phyloP scores from a whole-genome alignment of 2,888 invertebrate genomes.

The Sthenelais limicola region DNA sequence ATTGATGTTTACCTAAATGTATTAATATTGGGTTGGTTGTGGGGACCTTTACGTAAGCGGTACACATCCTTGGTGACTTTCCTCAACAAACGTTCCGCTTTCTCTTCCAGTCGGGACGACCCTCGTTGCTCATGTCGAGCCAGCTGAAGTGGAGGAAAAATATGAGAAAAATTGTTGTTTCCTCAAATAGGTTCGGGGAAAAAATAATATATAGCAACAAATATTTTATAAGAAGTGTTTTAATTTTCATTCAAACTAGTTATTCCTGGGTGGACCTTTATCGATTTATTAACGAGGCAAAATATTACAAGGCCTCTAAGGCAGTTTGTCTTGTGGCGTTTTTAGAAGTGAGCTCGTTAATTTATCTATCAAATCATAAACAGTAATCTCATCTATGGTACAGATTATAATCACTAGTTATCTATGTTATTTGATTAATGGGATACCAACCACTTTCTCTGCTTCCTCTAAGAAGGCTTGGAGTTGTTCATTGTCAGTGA shows the following conservation, averaged over 20 bases:
- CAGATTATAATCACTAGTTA: neutral
- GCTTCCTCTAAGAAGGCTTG: slow-evolving; percentile 75
- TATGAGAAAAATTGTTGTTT: neutral
- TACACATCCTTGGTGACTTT: slow-evolving; percentile 93
- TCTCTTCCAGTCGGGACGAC: slow-evolving; percentile 53
- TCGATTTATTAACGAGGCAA: no score
- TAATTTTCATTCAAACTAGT: neutral
- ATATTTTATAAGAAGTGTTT: neutral
- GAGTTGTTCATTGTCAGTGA: slow-evolving; percentile 89
- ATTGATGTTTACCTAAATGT: slow-evolving; percentile 87
- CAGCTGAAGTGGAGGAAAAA: slow-evolving; percentile 2
- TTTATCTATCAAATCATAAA: no score
- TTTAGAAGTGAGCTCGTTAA: no score
- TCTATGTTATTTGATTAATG: neutral
- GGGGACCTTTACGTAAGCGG: slow-evolving; percentile 88
- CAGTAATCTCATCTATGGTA: slow-evolving; percentile 3
- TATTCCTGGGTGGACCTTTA: neutral
- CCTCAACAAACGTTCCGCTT: slow-evolving; percentile 86
- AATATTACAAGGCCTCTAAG: no score
- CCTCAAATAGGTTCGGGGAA: no score
- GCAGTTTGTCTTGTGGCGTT: no score
- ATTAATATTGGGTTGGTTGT: slow-evolving; percentile 90
- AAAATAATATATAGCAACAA: neutral
- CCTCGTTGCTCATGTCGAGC: slow-evolving; percentile 8
- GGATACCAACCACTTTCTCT: slow-evolving; percentile 66